A percentile compares a stretch with the other conserved stretches of the same genome.
These are phyloP conservation scores for Oxycera nigricornis DNA, from an alignment of 2,888 invertebrate species.

Conservation along the genomic window DNA sequence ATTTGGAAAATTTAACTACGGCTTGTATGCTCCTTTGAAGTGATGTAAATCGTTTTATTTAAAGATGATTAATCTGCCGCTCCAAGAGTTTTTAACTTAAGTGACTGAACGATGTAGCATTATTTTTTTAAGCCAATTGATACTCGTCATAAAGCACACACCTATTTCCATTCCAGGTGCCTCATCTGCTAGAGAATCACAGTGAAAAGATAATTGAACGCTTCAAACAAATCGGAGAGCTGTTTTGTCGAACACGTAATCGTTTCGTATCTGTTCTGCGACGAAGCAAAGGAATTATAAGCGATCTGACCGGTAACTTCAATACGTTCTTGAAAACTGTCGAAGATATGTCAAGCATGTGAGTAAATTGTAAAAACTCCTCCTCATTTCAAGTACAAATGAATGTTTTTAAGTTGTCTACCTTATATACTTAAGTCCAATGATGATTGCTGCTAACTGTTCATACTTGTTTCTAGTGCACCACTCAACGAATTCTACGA, in stretches of 20 bases:
- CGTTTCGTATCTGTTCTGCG: background rate
- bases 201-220: background rate
- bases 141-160: too few relatives aligned
- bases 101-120: too few relatives aligned
- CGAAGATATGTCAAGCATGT: background rate
- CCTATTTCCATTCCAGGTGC: background rate
- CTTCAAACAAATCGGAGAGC: background rate
- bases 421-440: too few relatives aligned
- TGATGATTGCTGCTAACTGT: too few relatives aligned
- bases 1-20: too few relatives aligned
- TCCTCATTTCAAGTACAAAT: too few relatives aligned
- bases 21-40: too few relatives aligned
- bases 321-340: background rate
- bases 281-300: background rate
- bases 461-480: too few relatives aligned
- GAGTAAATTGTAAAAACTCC: background rate
- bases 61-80: too few relatives aligned
- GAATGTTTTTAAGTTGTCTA: too few relatives aligned
- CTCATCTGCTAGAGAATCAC: background rate
- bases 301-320: background rate
- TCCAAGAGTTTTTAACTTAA: too few relatives aligned
- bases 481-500: slow-evolving; percentile 8
- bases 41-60: too few relatives aligned
- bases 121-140: background rate
- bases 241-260: background rate